Conservation (phyloP, 2,797 vertebrate species). For the Pogoniulus pusillus region DNA sequence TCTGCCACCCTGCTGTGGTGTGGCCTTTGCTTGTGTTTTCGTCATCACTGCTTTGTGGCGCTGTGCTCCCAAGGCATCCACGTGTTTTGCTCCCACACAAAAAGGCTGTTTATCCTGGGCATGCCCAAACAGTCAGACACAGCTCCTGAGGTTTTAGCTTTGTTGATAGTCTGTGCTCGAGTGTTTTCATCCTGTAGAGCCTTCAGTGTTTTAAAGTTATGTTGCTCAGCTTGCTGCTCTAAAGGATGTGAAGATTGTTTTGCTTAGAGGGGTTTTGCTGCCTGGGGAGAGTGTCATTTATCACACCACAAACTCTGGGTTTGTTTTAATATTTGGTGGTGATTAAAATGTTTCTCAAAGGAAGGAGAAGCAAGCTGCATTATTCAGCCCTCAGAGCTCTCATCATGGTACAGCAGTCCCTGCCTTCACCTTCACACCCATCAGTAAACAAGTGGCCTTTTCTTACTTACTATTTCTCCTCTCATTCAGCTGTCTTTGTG, state of each 20-base stretch:
- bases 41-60: neutral
- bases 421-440: neutral
- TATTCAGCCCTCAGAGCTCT: no score
- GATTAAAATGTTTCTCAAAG: neutral
- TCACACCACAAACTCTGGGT: neutral
- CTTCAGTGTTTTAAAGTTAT: neutral
- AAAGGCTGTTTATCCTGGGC: accelerated
- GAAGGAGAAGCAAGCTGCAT: neutral
- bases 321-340: accelerated
- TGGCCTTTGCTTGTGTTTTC: neutral
- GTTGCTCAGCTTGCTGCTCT: neutral
- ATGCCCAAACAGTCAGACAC: accelerated
- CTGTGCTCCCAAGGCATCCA: accelerated
- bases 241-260: neutral
- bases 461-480: no score
- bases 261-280: neutral
- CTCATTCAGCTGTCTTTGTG: neutral
- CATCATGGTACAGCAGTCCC: no score
- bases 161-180: neutral
- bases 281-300: neutral
- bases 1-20: no score
- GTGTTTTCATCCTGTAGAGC: neutral
- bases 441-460: neutral
- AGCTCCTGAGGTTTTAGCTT: neutral
- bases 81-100: neutral